Conservation (phyloP, 2,797 vertebrate genomes). For the Clarias fuscus region DNA sequence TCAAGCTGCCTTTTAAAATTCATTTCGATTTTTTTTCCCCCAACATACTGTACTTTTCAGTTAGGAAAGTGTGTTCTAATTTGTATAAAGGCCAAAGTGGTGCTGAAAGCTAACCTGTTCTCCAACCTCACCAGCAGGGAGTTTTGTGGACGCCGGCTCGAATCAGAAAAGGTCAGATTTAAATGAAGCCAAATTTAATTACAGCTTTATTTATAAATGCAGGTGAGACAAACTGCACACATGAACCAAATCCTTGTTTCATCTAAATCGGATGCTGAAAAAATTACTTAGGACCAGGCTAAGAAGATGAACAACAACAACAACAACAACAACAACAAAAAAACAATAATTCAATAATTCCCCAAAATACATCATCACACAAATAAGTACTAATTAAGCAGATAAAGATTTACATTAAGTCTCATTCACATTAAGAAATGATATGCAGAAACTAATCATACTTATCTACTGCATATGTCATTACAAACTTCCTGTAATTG, state of each 20-base stretch:
- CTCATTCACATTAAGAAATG: neutral
- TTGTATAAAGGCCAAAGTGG: neutral
- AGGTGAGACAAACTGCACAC: neutral
- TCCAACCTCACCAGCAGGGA: neutral
- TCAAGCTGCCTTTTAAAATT: neutral
- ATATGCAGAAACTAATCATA: neutral
- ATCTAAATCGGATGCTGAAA: neutral
- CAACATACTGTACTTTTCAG: neutral
- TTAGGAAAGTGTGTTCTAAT: neutral
- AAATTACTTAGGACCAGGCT: neutral
- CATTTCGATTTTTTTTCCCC: neutral
- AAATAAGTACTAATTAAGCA: neutral
- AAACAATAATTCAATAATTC: too few relatives aligned
- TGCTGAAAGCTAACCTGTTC: neutral
- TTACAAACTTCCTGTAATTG: neutral
- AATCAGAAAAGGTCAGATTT: neutral
- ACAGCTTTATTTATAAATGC: neutral
- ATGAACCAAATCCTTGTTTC: neutral
- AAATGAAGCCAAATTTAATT: neutral
- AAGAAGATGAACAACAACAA: neutral
- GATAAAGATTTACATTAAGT: neutral
- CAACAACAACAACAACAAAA: neutral
- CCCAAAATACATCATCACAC: too few relatives aligned
- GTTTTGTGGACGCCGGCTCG: neutral
- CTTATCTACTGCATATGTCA: neutral